Evolutionary conservation across 1,140 invertebrate genomes (phyloP).

Genomic region (Trichogramma pretiosum): DNA sequence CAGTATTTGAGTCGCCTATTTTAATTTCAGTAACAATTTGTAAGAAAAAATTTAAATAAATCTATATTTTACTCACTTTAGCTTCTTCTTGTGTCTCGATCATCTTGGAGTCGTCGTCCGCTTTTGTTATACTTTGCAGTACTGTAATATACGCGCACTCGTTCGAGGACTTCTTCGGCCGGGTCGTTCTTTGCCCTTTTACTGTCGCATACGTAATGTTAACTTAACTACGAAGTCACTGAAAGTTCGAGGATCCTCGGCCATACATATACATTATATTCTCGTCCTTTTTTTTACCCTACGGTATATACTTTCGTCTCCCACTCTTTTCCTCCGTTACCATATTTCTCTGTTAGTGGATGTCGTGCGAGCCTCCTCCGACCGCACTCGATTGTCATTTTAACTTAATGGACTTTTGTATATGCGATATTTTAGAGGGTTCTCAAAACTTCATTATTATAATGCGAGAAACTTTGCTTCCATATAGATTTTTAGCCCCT

Average conservation of each 20-base stretch:
- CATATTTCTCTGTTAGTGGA: slow-evolving; percentile 14
- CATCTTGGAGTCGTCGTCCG: slow-evolving; percentile 21
- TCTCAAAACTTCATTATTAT: slow-evolving; percentile 10
- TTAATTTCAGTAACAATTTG: too few species aligned
- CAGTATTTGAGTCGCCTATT: too few species aligned
- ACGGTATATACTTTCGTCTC: too few species aligned
- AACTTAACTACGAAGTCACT: slow-evolving; percentile 29
- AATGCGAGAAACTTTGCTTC: background rate
- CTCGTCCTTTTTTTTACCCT: slow-evolving; percentile 10
- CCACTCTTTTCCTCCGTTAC: slow-evolving; percentile 13
- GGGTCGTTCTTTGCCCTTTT: slow-evolving; percentile 17
- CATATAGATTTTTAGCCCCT: too few species aligned
- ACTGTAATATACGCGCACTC: background rate
- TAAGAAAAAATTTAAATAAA: too few species aligned
- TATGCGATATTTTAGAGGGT: background rate
- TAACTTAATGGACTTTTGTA: slow-evolving; percentile 6
- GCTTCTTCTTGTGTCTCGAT: slow-evolving; percentile 35
- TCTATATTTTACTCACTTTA: slow-evolving; percentile 30
- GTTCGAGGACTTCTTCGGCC: background rate
- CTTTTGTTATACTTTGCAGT: too few species aligned
- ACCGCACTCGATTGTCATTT: slow-evolving; percentile 9
- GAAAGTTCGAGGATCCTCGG: slow-evolving; percentile 21
- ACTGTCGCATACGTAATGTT: slow-evolving; percentile 32
- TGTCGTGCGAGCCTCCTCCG: background rate
- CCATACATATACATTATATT: too few species aligned